Evolutionary conservation across 2,113 vertebrate genomes (phyloP).

Genomic region (Corydoras maculifer): DNA sequence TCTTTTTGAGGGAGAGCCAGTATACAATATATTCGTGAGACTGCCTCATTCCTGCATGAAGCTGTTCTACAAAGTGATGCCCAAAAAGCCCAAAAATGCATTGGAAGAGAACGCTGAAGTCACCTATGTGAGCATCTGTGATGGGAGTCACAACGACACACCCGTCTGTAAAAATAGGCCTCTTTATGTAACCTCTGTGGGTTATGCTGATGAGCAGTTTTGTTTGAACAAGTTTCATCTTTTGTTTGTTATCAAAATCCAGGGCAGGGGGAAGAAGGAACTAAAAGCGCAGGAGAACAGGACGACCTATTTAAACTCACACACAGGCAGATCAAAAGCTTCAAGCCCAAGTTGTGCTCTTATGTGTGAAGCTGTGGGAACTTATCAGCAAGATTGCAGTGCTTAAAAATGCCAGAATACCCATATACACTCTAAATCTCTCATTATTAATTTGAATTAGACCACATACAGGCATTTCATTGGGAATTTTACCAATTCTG

Average conservation of each 20-base stretch:
- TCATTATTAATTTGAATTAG: background rate
- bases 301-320: slow-evolving; percentile 58
- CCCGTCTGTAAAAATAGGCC: slow-evolving; percentile 45
- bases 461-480: background rate
- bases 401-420: background rate
- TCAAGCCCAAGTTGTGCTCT: slow-evolving; percentile 32
- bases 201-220: slow-evolving; percentile 47
- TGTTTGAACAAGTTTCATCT: slow-evolving; percentile 46
- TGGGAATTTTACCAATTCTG: background rate
- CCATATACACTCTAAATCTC: background rate
- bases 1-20: too few relatives aligned
- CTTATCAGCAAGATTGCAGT: background rate
- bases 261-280: slow-evolving; percentile 51
- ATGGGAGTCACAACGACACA: slow-evolving; percentile 39
- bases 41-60: background rate
- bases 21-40: background rate
- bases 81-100: background rate
- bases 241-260: slow-evolving; percentile 62
- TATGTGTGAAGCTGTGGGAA: slow-evolving; percentile 22
- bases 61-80: background rate
- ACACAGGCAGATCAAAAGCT: slow-evolving; percentile 33
- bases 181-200: slow-evolving; percentile 55
- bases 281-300: slow-evolving; percentile 41
- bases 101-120: slow-evolving; percentile 6
- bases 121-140: slow-evolving; percentile 38